Evolutionary conservation across 1,140 invertebrate species (phyloP).

Genomic region (Cherax destructor): DNA sequence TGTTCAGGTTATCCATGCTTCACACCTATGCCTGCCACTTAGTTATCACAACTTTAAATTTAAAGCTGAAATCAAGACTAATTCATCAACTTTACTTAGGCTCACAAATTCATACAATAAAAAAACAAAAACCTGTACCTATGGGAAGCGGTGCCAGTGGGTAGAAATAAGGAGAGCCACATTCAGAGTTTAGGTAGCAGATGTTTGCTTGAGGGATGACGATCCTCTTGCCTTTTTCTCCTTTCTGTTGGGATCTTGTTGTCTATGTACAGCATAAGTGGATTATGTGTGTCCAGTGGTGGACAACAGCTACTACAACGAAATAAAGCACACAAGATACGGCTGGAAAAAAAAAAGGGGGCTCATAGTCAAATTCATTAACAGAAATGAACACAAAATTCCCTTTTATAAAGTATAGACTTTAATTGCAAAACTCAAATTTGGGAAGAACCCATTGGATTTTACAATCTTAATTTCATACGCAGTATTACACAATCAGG

Average conservation of each 20-base stretch:
- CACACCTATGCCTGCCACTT: too few species aligned
- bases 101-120: background rate
- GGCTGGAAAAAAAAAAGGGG: slow-evolving; percentile 64
- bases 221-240: slow-evolving; percentile 22
- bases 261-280: slow-evolving; percentile 60
- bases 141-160: slow-evolving; percentile 8
- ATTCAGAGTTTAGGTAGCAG: slow-evolving; percentile 53
- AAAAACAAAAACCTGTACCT: background rate
- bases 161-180: slow-evolving; percentile 28
- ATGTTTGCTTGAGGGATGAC: slow-evolving; percentile 16
- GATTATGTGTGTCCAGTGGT: slow-evolving; percentile 51
- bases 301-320: slow-evolving; percentile 61
- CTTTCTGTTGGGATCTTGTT: slow-evolving; percentile 27
- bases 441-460: too few species aligned
- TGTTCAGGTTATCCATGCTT: too few species aligned
- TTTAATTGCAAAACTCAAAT: too few species aligned
- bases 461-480: too few species aligned
- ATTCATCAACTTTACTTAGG: background rate
- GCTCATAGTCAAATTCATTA: too few species aligned
- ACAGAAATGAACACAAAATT: too few species aligned
- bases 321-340: slow-evolving; percentile 55
- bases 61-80: background rate
- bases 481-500: too few species aligned
- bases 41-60: background rate
- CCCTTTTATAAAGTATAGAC: too few species aligned